These are phyloP conservation scores for Nymphalis polychloros DNA, from an alignment of 2,888 invertebrate species.

Conservation along the genomic window DNA sequence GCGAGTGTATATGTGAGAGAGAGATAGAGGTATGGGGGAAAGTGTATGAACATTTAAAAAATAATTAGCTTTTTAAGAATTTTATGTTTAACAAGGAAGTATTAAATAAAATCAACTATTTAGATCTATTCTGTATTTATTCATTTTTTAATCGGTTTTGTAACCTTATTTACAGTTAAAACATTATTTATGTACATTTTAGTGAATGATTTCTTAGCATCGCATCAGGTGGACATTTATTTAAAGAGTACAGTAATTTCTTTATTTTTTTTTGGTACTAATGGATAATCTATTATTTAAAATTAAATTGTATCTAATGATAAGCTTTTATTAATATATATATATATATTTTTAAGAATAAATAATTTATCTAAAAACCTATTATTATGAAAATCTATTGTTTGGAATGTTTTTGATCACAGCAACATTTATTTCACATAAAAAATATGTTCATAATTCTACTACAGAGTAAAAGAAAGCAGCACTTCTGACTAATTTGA, in stretches of 20 bases:
- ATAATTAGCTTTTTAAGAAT: too few relatives aligned
- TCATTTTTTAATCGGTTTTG: neutral
- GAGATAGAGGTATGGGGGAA: too few relatives aligned
- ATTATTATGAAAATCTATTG: neutral
- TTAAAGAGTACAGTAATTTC: neutral
- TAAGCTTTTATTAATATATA: neutral
- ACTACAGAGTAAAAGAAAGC: neutral
- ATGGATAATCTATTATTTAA: neutral
- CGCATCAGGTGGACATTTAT: neutral
- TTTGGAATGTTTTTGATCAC: conserved; percentile 32
- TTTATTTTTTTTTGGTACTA: neutral
- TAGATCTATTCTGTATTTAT: conserved; percentile 9
- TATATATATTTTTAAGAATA: conserved; percentile 7
- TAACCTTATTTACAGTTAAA: conserved; percentile 13
- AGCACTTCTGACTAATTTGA: neutral
- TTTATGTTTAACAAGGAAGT: neutral
- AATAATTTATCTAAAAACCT: conserved; percentile 9
- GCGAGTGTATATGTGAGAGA: too few relatives aligned
- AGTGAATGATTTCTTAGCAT: neutral
- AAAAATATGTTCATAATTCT: neutral
- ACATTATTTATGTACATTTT: conserved; percentile 2
- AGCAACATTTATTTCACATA: conserved; percentile 19
- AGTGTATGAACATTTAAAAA: too few relatives aligned
- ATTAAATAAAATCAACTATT: conserved; percentile 8
- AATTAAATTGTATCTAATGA: neutral